phyloP scores from a whole-genome alignment of 2,888 invertebrate species.

The Hypercompe scribonia region DNA sequence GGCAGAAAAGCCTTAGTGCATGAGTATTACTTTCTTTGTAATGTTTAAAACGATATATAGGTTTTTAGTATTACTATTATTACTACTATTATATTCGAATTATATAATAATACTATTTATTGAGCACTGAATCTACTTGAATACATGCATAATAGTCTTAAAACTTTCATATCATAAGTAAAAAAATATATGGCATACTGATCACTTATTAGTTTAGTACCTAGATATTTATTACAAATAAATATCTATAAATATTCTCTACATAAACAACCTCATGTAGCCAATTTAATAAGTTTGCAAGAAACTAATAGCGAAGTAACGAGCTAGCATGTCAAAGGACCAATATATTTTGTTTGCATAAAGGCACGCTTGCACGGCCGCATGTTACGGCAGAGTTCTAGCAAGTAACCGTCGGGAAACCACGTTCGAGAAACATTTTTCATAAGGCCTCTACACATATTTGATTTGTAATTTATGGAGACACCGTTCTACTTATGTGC shows the following conservation, averaged over 20 bases:
- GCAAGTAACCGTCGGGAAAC: slow-evolving; percentile 64
- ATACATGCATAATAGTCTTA: neutral
- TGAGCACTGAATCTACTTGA: too few relatives aligned
- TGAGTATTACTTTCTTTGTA: neutral
- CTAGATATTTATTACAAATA: neutral
- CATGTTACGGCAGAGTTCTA: slow-evolving; percentile 59
- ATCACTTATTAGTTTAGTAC: too few relatives aligned
- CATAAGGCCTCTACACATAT: slow-evolving; percentile 81
- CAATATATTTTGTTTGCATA: slow-evolving; percentile 72
- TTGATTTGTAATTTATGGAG: slow-evolving; percentile 84
- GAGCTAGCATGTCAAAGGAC: slow-evolving; percentile 67
- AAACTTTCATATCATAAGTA: neutral
- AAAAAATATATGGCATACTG: neutral
- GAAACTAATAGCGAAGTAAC: slow-evolving; percentile 68
- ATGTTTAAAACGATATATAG: neutral
- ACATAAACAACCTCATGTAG: slow-evolving; percentile 25
- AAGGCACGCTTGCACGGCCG: slow-evolving; percentile 50
- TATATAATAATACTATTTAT: too few relatives aligned
- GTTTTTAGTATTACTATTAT: neutral
- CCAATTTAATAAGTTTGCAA: slow-evolving; percentile 56
- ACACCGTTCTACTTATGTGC: slow-evolving; percentile 68
- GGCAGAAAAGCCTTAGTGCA: neutral
- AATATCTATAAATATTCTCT: neutral
- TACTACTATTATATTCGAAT: too few relatives aligned
- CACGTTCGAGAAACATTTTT: slow-evolving; percentile 79